These are phyloP conservation scores for Brachyrhaphis roseni DNA, from an alignment of 2,797 vertebrate genomes.

Conservation along the genomic window DNA sequence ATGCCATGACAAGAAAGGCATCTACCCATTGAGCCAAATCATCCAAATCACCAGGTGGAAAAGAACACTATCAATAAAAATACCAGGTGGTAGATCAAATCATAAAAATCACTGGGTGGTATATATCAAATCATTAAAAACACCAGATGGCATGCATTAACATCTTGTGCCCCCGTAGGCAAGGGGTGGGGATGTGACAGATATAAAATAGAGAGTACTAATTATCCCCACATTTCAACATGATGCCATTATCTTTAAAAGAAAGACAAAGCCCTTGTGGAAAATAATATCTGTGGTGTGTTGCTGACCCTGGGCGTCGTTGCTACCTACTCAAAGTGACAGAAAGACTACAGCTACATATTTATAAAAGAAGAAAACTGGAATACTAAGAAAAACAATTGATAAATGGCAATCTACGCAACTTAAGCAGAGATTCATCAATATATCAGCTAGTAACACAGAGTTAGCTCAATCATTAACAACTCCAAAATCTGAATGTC, in stretches of 20 bases:
- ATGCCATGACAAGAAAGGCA: slow-evolving; percentile 77
- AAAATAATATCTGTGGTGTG: slow-evolving; percentile 61
- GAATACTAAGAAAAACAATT: not conserved
- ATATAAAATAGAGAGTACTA: slow-evolving; percentile 82
- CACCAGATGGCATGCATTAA: slow-evolving; percentile 84
- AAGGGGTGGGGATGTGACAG: slow-evolving; percentile 78
- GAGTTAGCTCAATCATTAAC: not conserved
- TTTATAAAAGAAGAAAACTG: not conserved
- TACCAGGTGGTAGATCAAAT: slow-evolving; percentile 85
- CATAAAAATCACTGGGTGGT: slow-evolving; percentile 84
- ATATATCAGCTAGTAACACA: not conserved
- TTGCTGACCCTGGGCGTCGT: slow-evolving; percentile 63
- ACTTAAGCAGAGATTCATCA: not conserved
- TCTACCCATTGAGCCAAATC: slow-evolving; percentile 78
- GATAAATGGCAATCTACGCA: not conserved
- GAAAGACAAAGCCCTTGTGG: slow-evolving; percentile 68
- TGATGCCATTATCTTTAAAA: slow-evolving; percentile 77
- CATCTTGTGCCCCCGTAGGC: slow-evolving; percentile 82
- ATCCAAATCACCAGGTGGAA: slow-evolving; percentile 82
- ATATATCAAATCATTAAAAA: slow-evolving; percentile 84
- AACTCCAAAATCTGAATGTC: not conserved
- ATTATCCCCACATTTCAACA: slow-evolving; percentile 79
- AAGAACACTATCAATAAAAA: slow-evolving; percentile 84
- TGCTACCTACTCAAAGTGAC: slow-evolving; percentile 44
- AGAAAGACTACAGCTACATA: slow-evolving; percentile 21